Conservation (phyloP, 1,140 invertebrate genomes). For the Portunus trituberculatus region DNA sequence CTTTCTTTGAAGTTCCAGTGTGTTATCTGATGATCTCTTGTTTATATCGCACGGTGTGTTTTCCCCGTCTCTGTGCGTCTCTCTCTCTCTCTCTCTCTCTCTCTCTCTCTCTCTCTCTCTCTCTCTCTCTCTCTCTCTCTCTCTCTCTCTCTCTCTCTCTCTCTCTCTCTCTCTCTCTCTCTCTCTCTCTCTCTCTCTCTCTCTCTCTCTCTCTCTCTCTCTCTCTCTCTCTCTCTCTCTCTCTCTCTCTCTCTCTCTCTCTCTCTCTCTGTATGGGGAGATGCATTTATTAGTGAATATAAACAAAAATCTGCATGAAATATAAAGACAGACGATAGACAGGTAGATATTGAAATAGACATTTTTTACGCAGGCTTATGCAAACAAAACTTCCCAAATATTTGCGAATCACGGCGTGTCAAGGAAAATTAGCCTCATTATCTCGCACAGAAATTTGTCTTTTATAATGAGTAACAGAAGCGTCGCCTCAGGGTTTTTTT, state of each 20-base stretch:
- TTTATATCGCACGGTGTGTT: background rate
- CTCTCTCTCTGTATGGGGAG: background rate
- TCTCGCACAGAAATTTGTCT: no score
- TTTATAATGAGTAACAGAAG: background rate
- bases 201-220: constrained; percentile 29
- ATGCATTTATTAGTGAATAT: no score
- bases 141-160: background rate
- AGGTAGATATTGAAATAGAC: no score
- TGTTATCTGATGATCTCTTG: background rate
- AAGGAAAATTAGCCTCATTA: no score
- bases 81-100: constrained; percentile 38
- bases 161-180: background rate
- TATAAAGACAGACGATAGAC: no score
- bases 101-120: constrained; percentile 18
- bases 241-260: background rate
- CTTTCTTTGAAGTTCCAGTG: background rate
- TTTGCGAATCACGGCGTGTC: no score
- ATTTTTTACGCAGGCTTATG: no score
- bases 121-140: background rate
- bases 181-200: background rate
- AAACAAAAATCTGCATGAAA: no score
- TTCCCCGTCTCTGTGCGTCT: background rate
- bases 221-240: constrained; percentile 32
- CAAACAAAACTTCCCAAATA: no score
- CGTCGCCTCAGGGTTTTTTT: background rate